phyloP scores from a whole-genome alignment of 2,113 vertebrate genomes.

The Gadus chalcogrammus region DNA sequence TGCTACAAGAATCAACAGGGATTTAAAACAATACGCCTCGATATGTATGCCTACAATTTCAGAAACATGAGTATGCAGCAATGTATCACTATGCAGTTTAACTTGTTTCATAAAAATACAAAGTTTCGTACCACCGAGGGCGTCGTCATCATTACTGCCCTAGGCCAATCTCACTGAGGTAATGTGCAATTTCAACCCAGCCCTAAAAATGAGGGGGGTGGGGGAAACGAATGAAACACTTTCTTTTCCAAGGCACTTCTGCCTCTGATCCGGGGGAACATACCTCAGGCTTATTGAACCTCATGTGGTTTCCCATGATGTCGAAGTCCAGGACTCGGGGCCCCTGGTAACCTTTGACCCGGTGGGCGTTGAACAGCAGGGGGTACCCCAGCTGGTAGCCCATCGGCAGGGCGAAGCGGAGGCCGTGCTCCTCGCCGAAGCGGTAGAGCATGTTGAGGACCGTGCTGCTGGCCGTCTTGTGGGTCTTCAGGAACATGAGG shows the following conservation, averaged over 20 bases:
- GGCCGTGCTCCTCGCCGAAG: conserved; percentile 77
- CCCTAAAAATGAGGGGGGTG: too few relatives aligned
- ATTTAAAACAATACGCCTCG: too few relatives aligned
- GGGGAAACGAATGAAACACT: too few relatives aligned
- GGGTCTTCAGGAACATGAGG: conserved; percentile 90
- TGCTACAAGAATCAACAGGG: too few relatives aligned
- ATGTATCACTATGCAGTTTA: too few relatives aligned
- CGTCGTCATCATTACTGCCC: too few relatives aligned
- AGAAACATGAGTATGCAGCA: too few relatives aligned
- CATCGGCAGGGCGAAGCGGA: conserved; percentile 82
- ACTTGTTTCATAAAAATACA: too few relatives aligned
- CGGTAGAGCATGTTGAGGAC: conserved; percentile 88
- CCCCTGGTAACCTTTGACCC: conserved; percentile 81
- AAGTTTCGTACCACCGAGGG: too few relatives aligned
- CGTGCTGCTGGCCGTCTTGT: conserved; percentile 93
- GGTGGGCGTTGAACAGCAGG: conserved; percentile 77
- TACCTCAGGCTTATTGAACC: conserved; percentile 84
- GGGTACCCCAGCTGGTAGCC: conserved; percentile 91
- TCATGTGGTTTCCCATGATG: conserved; percentile 92
- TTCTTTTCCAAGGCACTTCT: neutral
- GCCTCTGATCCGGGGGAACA: neutral
- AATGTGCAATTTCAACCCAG: too few relatives aligned
- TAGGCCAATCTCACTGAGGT: too few relatives aligned
- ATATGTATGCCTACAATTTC: too few relatives aligned
- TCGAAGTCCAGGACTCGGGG: conserved; percentile 70